Evolutionary conservation across 2,888 invertebrate species (phyloP).

Genomic region (Poecilus cupreus): DNA sequence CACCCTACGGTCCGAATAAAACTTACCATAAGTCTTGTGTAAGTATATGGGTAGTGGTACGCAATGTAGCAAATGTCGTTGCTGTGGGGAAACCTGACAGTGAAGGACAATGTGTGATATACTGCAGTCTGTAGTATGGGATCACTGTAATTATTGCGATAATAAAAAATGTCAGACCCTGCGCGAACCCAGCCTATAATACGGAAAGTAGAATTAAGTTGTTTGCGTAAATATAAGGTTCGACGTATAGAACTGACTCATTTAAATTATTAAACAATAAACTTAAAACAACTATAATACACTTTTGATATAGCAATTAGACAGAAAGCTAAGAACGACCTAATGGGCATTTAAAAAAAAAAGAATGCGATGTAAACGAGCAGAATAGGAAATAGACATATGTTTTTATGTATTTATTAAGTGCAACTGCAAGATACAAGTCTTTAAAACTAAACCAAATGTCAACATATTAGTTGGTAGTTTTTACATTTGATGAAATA

Average conservation of each 20-base stretch:
- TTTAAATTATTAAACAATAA: neutral
- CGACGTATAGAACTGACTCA: neutral
- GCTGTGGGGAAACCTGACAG: conserved; percentile 82
- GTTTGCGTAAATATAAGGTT: neutral
- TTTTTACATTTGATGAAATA: no score
- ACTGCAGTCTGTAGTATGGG: conserved; percentile 73
- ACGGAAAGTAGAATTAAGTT: neutral
- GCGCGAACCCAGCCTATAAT: conserved; percentile 80
- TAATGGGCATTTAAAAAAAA: no score
- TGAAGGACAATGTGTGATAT: conserved; percentile 87
- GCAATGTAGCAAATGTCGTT: conserved; percentile 90
- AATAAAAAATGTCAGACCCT: conserved; percentile 88
- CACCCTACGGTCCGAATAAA: neutral
- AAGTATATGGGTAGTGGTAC: conserved; percentile 92
- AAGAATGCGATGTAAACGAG: no score
- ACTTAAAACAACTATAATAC: no score
- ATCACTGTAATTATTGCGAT: conserved; percentile 83
- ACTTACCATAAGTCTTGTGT: conserved; percentile 82
- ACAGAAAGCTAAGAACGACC: no score
- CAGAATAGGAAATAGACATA: no score
- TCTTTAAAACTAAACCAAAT: no score
- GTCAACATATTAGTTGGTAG: no score
- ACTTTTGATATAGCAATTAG: no score
- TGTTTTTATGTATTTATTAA: no score
- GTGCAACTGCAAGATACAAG: no score